phyloP scores from a whole-genome alignment of 2,113 vertebrate species.

The Trinectes maculatus region DNA sequence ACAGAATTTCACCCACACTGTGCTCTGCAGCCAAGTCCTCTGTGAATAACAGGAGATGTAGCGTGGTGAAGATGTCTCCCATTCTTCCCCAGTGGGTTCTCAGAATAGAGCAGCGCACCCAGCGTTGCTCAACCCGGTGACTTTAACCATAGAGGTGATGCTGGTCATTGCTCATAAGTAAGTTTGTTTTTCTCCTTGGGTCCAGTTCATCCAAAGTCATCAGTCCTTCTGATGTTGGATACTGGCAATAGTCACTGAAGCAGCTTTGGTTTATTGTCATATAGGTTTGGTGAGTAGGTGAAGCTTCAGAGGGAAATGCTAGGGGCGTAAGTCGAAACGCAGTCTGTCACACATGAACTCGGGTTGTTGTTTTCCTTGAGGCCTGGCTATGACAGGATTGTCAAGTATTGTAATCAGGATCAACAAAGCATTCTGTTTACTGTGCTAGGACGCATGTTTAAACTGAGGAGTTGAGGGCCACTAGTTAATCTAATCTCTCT shows the following conservation, averaged over 20 bases:
- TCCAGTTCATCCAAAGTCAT: slow-evolving; percentile 10
- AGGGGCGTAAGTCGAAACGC: slow-evolving; percentile 9
- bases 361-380: slow-evolving; percentile 31
- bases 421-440: slow-evolving; percentile 35
- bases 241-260: background rate
- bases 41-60: slow-evolving; percentile 39
- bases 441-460: background rate
- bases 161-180: slow-evolving; percentile 6
- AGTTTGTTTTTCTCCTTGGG: slow-evolving; percentile 33
- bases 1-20: slow-evolving; percentile 10
- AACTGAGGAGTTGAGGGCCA: background rate
- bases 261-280: slow-evolving; percentile 10
- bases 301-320: slow-evolving; percentile 21
- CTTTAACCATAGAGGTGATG: slow-evolving; percentile 2
- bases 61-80: slow-evolving; percentile 17
- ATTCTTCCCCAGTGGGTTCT: slow-evolving; percentile 20
- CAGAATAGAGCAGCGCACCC: slow-evolving; percentile 43
- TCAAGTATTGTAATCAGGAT: slow-evolving; percentile 35
- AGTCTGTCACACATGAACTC: slow-evolving; percentile 30
- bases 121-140: slow-evolving; percentile 7
- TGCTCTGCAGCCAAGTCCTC: slow-evolving; percentile 21
- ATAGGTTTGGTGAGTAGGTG: slow-evolving; percentile 2
- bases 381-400: slow-evolving; percentile 18
- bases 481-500: slow-evolving; percentile 22
- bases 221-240: background rate